Conservation (phyloP, 2,113 vertebrate species). For the Labrus mixtus region DNA sequence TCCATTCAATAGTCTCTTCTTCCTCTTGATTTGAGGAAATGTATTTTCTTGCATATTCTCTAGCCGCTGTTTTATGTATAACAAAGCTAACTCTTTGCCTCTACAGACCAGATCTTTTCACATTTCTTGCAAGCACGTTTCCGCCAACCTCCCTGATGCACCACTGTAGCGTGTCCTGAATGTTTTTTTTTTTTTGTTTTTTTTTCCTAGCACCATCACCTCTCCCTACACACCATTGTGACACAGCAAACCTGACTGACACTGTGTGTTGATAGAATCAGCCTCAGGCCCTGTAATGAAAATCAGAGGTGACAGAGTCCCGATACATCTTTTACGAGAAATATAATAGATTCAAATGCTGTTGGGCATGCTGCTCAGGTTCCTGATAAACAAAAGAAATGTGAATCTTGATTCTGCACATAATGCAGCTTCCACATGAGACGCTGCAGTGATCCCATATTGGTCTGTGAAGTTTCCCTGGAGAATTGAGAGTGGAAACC, state of each 20-base stretch:
- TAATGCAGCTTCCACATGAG: slow-evolving; percentile 35
- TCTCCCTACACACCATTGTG: slow-evolving; percentile 26
- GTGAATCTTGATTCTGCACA: background rate
- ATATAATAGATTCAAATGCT: slow-evolving; percentile 58
- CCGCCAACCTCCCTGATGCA: background rate
- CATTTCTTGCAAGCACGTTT: slow-evolving; percentile 22
- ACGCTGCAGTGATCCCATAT: background rate
- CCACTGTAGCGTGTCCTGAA: slow-evolving; percentile 27
- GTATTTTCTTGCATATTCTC: background rate
- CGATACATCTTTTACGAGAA: slow-evolving; percentile 56
- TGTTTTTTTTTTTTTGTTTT: background rate
- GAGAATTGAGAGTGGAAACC: slow-evolving; percentile 34
- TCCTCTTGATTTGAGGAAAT: background rate
- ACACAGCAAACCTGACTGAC: slow-evolving; percentile 41
- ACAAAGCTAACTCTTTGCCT: background rate
- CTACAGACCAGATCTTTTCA: slow-evolving; percentile 3
- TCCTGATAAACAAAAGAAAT: slow-evolving; percentile 12
- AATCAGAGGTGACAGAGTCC: slow-evolving; percentile 43
- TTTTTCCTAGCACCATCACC: slow-evolving; percentile 2
- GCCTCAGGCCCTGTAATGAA: slow-evolving; percentile 21
- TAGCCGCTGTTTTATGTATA: slow-evolving; percentile 8
- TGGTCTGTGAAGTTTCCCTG: slow-evolving; percentile 2
- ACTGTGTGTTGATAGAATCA: slow-evolving; percentile 40
- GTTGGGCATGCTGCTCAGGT: slow-evolving; percentile 8
- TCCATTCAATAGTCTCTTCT: background rate